These are phyloP conservation scores for Carlito syrichta DNA, from an alignment of 2,113 vertebrate species.

Conservation along the genomic window DNA sequence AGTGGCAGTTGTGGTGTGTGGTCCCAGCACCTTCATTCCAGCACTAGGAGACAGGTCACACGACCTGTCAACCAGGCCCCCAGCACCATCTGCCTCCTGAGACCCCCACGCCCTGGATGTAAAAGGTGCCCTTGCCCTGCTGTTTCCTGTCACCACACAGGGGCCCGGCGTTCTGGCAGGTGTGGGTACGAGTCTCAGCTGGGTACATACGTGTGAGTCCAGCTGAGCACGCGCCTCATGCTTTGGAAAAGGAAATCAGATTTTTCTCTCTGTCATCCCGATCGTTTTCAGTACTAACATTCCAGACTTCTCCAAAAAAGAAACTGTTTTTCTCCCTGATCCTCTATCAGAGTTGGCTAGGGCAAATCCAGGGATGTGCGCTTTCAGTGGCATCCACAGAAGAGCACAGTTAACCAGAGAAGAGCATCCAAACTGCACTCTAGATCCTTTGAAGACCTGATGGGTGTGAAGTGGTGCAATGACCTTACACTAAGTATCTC, in stretches of 20 bases:
- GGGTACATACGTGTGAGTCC: background rate
- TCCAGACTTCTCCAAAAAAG: background rate
- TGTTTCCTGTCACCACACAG: background rate
- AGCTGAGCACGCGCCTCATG: background rate
- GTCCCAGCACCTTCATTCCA: background rate
- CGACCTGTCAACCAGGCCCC: background rate
- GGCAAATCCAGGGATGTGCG: background rate
- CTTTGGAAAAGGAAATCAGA: conserved; percentile 24
- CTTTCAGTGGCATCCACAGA: background rate
- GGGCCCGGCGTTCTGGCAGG: background rate
- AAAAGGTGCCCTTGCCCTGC: background rate
- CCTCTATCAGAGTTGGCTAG: background rate
- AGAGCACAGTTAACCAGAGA: background rate
- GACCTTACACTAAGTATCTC: background rate
- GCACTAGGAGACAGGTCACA: background rate
- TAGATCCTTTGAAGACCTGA: background rate
- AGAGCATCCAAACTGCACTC: background rate
- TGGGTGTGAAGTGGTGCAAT: background rate
- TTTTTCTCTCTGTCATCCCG: background rate
- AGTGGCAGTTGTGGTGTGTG: background rate
- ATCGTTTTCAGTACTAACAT: background rate
- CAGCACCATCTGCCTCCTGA: background rate
- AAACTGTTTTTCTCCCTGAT: background rate
- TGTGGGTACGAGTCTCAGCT: background rate
- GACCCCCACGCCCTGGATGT: background rate